These are phyloP conservation scores for Alectura lathami DNA, from an alignment of 2,113 vertebrate species.

Conservation along the genomic window DNA sequence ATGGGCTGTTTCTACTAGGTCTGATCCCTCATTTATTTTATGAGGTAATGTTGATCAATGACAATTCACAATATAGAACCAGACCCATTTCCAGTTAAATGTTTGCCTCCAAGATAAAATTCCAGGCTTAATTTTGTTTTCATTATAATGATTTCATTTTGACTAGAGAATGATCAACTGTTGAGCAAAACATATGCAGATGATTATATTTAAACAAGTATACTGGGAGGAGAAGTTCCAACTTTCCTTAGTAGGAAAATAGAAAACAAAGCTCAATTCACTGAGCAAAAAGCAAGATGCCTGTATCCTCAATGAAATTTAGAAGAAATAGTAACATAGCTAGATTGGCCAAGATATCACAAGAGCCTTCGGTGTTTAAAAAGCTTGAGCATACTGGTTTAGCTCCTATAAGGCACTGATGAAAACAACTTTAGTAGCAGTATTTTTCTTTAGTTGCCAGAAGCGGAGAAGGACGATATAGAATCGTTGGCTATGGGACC, in stretches of 20 bases:
- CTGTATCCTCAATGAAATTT: neutral
- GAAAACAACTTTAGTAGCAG: neutral
- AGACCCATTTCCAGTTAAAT: constrained; percentile 3
- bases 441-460: neutral
- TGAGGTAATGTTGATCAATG: constrained; percentile 20
- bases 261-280: neutral
- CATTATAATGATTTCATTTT: constrained; percentile 9
- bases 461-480: neutral
- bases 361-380: neutral
- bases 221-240: neutral
- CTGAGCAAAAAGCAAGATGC: neutral
- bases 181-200: neutral
- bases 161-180: neutral
- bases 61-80: neutral
- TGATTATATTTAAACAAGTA: constrained; percentile 7
- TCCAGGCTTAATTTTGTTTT: neutral
- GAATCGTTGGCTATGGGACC: neutral
- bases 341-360: neutral
- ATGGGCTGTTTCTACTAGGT: neutral
- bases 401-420: neutral
- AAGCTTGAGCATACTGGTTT: neutral
- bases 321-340: neutral
- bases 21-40: constrained; percentile 31
- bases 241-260: neutral
- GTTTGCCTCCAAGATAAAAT: neutral